A percentile compares a stretch with the other conserved stretches of the same genome.
These are phyloP conservation scores for Serripes groenlandicus DNA, from an alignment of 2,888 invertebrate species.

Conservation along the genomic window DNA sequence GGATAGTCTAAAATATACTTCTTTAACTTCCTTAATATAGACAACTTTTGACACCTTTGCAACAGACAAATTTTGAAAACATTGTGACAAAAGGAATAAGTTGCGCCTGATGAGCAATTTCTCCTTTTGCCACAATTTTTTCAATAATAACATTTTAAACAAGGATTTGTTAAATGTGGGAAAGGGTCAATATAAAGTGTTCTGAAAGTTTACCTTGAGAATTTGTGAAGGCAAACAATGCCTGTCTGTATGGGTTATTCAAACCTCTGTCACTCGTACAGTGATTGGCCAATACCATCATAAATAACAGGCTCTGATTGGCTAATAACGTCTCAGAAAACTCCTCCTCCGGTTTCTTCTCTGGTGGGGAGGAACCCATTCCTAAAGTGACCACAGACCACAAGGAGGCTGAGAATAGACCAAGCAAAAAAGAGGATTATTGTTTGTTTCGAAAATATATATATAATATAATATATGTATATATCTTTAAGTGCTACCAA, in stretches of 20 bases:
- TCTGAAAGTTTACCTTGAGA: conserved; percentile 89
- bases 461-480: too few relatives aligned
- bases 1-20: too few relatives aligned
- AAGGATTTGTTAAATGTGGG: too few relatives aligned
- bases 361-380: conserved; percentile 78
- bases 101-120: background rate
- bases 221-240: conserved; percentile 94
- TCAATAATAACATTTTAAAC: too few relatives aligned
- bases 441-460: too few relatives aligned
- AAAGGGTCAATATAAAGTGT: too few relatives aligned
- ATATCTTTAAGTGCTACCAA: too few relatives aligned
- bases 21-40: too few relatives aligned
- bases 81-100: background rate
- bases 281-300: conserved; percentile 96
- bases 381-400: conserved; percentile 87
- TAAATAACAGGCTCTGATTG: conserved; percentile 95
- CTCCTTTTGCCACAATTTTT: too few relatives aligned
- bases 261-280: conserved; percentile 89
- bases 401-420: conserved; percentile 86
- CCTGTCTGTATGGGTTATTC: conserved; percentile 94
- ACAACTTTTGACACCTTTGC: too few relatives aligned
- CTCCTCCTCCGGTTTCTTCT: conserved; percentile 82
- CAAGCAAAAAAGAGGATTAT: too few relatives aligned
- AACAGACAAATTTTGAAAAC: too few relatives aligned
- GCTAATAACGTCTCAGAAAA: conserved; percentile 89